These are phyloP conservation scores for Ctenoplectra terminalis DNA, from an alignment of 1,140 invertebrate species.

Conservation along the genomic window DNA sequence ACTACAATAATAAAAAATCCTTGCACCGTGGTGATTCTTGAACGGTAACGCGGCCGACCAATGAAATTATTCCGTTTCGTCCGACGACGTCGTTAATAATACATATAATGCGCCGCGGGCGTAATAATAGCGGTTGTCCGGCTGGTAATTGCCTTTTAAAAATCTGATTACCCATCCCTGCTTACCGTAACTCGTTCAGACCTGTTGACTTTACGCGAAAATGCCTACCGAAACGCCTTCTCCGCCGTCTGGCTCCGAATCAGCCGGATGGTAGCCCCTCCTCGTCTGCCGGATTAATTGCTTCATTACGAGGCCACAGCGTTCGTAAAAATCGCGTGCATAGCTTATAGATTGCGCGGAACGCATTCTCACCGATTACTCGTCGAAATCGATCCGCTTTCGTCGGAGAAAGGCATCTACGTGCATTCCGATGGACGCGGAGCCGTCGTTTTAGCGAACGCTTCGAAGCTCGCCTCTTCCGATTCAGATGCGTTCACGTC, in stretches of 20 bases:
- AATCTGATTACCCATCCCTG: not conserved
- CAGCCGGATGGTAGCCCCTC: not conserved
- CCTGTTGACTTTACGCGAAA: constrained; percentile 17
- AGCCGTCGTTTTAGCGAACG: not conserved
- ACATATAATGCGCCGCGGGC: not conserved
- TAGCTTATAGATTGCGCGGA: not conserved
- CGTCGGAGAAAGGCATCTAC: no score
- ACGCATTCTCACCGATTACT: not conserved
- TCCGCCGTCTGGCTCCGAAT: not conserved
- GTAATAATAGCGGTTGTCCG: not conserved
- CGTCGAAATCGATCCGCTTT: no score
- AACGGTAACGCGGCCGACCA: not conserved
- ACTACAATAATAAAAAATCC: constrained; percentile 18
- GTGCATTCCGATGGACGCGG: not conserved
- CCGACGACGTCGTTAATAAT: constrained; percentile 34
- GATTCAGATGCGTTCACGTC: not conserved
- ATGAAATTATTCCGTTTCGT: constrained; percentile 31
- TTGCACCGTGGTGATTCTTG: constrained; percentile 56
- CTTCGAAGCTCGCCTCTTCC: not conserved
- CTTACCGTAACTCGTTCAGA: constrained; percentile 22
- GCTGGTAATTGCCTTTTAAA: constrained; percentile 6
- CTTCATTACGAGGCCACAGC: not conserved
- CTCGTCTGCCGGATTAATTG: not conserved
- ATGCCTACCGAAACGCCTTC: not conserved
- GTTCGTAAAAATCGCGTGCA: not conserved